Evolutionary conservation across 2,888 invertebrate genomes (phyloP).

Genomic region (Agrochola litura): DNA sequence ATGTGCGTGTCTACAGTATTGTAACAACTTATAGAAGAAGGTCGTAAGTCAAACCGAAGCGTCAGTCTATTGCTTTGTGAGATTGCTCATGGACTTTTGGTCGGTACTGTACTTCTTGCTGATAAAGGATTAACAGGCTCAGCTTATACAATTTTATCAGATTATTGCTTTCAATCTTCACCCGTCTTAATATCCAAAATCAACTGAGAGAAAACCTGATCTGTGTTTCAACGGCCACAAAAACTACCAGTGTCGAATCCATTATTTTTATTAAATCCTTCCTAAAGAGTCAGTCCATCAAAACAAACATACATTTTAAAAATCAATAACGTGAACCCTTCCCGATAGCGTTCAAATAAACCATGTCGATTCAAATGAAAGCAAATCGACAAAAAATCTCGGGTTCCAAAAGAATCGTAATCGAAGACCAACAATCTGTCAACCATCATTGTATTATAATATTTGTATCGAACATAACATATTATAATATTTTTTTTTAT

Average conservation of each 20-base stretch:
- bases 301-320: slow-evolving; percentile 85
- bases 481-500: slow-evolving; percentile 51
- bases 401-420: slow-evolving; percentile 73
- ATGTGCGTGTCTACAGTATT: no score
- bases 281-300: slow-evolving; percentile 82
- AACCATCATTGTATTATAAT: slow-evolving; percentile 85
- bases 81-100: no score
- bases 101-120: no score
- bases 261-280: slow-evolving; percentile 71
- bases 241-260: slow-evolving; percentile 50
- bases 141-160: background rate
- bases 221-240: slow-evolving; percentile 32
- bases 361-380: slow-evolving; percentile 82
- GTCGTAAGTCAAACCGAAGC: no score
- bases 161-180: background rate
- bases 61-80: no score
- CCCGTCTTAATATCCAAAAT: slow-evolving; percentile 14
- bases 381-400: slow-evolving; percentile 75
- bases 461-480: slow-evolving; percentile 70
- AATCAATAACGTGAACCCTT: slow-evolving; percentile 88
- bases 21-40: no score
- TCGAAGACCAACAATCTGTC: slow-evolving; percentile 86
- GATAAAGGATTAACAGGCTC: background rate
- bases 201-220: slow-evolving; percentile 6
- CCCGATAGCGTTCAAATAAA: slow-evolving; percentile 85